Evolutionary conservation across 2,888 invertebrate genomes (phyloP).

Genomic region (Liodrosophila aerea): DNA sequence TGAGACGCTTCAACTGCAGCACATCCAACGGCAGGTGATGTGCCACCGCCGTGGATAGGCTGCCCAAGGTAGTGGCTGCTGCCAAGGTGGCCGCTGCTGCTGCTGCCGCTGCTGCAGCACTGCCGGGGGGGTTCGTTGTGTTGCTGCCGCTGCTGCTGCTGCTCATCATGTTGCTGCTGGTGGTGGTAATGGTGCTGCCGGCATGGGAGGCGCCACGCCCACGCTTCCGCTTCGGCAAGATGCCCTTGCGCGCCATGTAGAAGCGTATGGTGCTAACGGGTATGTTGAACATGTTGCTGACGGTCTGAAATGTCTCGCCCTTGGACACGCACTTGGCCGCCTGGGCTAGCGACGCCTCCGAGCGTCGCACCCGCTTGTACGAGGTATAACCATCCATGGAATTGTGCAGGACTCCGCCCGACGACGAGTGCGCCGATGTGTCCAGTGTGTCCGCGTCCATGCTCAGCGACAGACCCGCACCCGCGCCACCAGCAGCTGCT

Average conservation of each 20-base stretch:
- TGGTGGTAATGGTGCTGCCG: slow-evolving; percentile 59
- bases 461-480: slow-evolving; percentile 49
- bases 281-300: slow-evolving; percentile 93
- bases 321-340: slow-evolving; percentile 93
- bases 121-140: no score
- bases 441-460: slow-evolving; percentile 72
- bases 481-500: no score
- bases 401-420: slow-evolving; percentile 56
- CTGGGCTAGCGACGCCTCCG: slow-evolving; percentile 89
- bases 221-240: slow-evolving; percentile 89
- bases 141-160: slow-evolving; percentile 20
- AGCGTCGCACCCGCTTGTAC: slow-evolving; percentile 86
- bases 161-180: slow-evolving; percentile 18
- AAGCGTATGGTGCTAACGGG: slow-evolving; percentile 93
- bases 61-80: slow-evolving; percentile 48
- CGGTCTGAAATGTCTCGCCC: slow-evolving; percentile 93
- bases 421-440: slow-evolving; percentile 50
- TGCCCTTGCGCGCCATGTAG: slow-evolving; percentile 94
- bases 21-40: slow-evolving; percentile 40
- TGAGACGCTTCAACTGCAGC: slow-evolving; percentile 41
- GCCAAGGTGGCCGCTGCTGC: slow-evolving; percentile 54
- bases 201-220: slow-evolving; percentile 86
- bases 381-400: slow-evolving; percentile 69
- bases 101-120: slow-evolving; percentile 35
- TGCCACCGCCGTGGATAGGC: slow-evolving; percentile 42